Evolutionary conservation across 2,797 vertebrate species (phyloP).

Genomic region (Odontamblyopus lacepedii): DNA sequence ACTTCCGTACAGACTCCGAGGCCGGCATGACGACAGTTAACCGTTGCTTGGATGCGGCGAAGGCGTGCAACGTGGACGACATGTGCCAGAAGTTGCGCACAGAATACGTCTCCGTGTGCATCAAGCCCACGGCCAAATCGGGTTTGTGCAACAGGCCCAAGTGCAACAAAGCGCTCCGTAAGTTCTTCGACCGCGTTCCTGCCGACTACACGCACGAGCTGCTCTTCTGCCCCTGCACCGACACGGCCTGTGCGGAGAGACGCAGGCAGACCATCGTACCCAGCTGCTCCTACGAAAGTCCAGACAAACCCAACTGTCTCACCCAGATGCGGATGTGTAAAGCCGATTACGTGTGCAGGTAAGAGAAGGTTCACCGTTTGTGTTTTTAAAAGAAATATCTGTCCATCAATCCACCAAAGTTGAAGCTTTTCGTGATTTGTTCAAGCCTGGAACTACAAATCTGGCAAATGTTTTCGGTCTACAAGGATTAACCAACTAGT

Average conservation of each 20-base stretch:
- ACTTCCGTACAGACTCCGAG: slow-evolving; percentile 80
- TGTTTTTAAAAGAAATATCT: background rate
- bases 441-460: background rate
- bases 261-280: slow-evolving; percentile 95
- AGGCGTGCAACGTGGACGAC: slow-evolving; percentile 94
- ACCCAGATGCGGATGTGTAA: slow-evolving; percentile 83
- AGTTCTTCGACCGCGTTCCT: slow-evolving; percentile 93
- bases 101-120: slow-evolving; percentile 91
- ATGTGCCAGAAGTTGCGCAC: slow-evolving; percentile 89
- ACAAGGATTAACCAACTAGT: too few relatives aligned
- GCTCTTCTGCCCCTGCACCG: slow-evolving; percentile 93
- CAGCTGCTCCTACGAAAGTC: slow-evolving; percentile 88
- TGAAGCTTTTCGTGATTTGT: background rate
- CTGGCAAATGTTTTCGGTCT: too few relatives aligned
- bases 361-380: background rate
- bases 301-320: slow-evolving; percentile 88
- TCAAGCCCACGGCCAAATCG: slow-evolving; percentile 81
- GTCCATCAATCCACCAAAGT: background rate
- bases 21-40: slow-evolving; percentile 85
- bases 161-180: slow-evolving; percentile 92
- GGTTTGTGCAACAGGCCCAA: slow-evolving; percentile 86
- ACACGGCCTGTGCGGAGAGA: slow-evolving; percentile 89
- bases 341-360: slow-evolving; percentile 92
- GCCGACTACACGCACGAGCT: slow-evolving; percentile 92
- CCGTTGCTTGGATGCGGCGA: slow-evolving; percentile 93